These are phyloP conservation scores for Salvelinus namaycush DNA, from an alignment of 2,113 vertebrate genomes.

Conservation along the genomic window DNA sequence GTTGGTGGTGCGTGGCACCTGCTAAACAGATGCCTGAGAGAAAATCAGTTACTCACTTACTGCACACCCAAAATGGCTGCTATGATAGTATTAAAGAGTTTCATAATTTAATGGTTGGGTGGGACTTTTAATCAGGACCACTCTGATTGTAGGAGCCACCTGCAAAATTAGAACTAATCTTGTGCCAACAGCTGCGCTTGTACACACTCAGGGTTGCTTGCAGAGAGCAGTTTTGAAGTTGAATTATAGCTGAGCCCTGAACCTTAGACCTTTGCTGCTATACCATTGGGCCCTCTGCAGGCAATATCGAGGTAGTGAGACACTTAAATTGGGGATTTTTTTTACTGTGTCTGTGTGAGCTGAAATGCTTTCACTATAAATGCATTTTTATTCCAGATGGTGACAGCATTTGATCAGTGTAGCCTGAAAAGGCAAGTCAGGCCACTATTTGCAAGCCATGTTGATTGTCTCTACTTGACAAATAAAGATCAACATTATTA, in stretches of 20 bases:
- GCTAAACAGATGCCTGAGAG: not conserved
- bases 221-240: not conserved
- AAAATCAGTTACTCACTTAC: not conserved
- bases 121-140: not conserved
- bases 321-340: not conserved
- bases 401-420: not conserved
- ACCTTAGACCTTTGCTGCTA: not conserved
- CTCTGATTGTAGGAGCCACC: slow-evolving; percentile 8
- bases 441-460: not conserved
- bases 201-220: not conserved
- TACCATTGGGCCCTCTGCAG: slow-evolving; percentile 19
- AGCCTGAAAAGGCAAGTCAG: not conserved
- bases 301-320: not conserved
- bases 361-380: not conserved
- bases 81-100: not conserved
- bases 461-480: not conserved
- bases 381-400: not conserved
- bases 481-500: not conserved
- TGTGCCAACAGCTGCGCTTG: not conserved
- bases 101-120: not conserved
- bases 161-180: not conserved
- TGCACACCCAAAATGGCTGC: not conserved
- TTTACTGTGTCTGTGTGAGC: not conserved
- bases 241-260: not conserved
- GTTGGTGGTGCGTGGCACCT: not conserved